Percentiles rank a stretch among this genome's conserved stretches.
Evolutionary conservation across 1,140 invertebrate species (phyloP).

Genomic region (Bradysia coprophila): DNA sequence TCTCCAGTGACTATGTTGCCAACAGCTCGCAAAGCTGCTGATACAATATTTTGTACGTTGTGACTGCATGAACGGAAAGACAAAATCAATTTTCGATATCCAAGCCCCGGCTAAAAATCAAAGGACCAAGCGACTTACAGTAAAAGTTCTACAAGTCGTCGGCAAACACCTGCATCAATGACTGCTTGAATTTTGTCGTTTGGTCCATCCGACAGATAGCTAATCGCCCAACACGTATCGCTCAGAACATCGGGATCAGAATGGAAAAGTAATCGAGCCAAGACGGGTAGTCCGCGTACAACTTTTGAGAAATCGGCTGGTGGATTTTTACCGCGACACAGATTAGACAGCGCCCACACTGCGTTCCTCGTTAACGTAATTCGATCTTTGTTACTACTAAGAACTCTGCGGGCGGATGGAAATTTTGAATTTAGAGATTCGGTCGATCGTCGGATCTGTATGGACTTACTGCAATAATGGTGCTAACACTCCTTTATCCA

Average conservation of each 20-base stretch:
- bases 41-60: constrained; percentile 78
- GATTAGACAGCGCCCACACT: constrained; percentile 93
- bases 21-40: constrained; percentile 84
- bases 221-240: constrained; percentile 89
- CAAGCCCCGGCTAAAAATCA: too few relatives aligned
- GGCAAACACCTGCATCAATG: constrained; percentile 88
- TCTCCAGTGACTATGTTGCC: constrained; percentile 98
- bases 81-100: too few relatives aligned
- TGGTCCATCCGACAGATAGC: constrained; percentile 89
- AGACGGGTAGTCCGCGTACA: constrained; percentile 59
- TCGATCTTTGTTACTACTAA: constrained; percentile 53
- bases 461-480: constrained; percentile 75
- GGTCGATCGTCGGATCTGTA: background rate
- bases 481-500: constrained; percentile 65
- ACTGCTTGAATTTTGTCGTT: constrained; percentile 98
- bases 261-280: constrained; percentile 76
- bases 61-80: constrained; percentile 39
- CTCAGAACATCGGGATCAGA: constrained; percentile 80
- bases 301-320: constrained; percentile 84
- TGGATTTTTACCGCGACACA: constrained; percentile 95
- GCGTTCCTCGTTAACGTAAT: constrained; percentile 90
- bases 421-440: background rate
- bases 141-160: constrained; percentile 82
- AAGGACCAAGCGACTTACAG: constrained; percentile 45
- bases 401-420: constrained; percentile 41